Evolutionary conservation across 2,888 invertebrate genomes (phyloP), one percentile per base, ranked within the genome.

Genomic region (Lasioglossum lativentre): DNA sequence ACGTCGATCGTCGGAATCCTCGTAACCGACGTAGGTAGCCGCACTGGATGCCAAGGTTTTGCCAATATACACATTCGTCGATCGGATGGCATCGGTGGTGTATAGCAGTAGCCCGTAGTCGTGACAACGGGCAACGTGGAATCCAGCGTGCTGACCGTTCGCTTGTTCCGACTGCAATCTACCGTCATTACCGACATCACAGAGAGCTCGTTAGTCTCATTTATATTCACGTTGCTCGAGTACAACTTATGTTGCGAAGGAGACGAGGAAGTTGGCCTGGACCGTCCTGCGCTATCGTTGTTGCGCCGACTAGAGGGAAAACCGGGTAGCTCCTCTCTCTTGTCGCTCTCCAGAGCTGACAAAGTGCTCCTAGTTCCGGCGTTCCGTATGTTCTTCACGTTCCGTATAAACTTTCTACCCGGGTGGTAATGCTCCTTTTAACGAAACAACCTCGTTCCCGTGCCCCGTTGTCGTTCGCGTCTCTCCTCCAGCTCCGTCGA

Each of bases 181-280:
- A 94, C 91, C 93, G 93, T 95, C 94, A 94, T 95, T 94, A 94
- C 94, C 90, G 90, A 91, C 94, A 94, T 94, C 95, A 93, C 94
- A 92, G 92, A 93, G 91, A 93, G 93, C 95, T 95, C 94, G 94
- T 95, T 95, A 95, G 94, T 94, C 94, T 94, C 94, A 93, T 95
- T 95, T 94, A 94, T 94, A 94, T 94, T 94, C 95, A 93, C 93
- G 91, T 88, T 84, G 82, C 80, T 85, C 74, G 86, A 86, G 86
- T 82, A 83, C 82, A 90, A 89, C 89, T 89, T 90, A 89, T 88
- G 90, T 84, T 84, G 79, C 88, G 84, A 86, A 84, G 89, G 84
- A 90, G 83, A 89, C 82, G 82, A 90, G 87, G 87, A 88, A 87
- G 89, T 89, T 90, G 79, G 80, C 82, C 52, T 72, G 80, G 77